Evolutionary conservation across 2,888 invertebrate species (phyloP).

Genomic region (Cabera pusaria): DNA sequence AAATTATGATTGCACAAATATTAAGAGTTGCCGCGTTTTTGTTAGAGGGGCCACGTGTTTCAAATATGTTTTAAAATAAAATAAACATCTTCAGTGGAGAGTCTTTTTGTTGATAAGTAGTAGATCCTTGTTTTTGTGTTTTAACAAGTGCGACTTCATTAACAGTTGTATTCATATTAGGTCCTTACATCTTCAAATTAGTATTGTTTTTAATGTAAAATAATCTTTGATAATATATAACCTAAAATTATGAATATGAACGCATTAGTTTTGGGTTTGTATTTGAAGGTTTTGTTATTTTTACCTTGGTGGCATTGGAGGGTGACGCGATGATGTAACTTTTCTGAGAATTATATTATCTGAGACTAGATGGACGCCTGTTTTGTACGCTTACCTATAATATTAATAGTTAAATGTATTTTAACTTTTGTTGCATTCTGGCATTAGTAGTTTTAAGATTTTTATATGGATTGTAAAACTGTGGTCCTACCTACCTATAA

Average conservation of each 20-base stretch:
- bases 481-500: no score
- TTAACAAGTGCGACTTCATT: constrained; percentile 23
- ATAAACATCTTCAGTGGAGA: constrained; percentile 39
- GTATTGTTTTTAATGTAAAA: constrained; percentile 13
- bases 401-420: no score
- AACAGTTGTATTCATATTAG: constrained; percentile 10
- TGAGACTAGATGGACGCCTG: no score
- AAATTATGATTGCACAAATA: constrained; percentile 71
- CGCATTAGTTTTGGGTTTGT: no score
- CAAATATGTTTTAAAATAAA: constrained; percentile 48
- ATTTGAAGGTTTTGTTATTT: no score
- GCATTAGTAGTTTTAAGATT: no score
- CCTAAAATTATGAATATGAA: constrained; percentile 7
- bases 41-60: constrained; percentile 65
- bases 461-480: no score
- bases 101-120: constrained; percentile 33
- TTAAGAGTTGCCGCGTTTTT: constrained; percentile 73
- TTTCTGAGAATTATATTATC: no score
- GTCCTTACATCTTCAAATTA: no score
- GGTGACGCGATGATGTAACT: constrained; percentile 3
- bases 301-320: neutral
- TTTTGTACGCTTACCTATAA: no score
- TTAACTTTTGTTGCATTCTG: no score
- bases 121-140: constrained; percentile 30
- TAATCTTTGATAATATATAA: no score